Percentiles rank a stretch among this genome's conserved stretches.
Conservation (phyloP, 2,113 vertebrate genomes). For the Euleptes europaea region DNA sequence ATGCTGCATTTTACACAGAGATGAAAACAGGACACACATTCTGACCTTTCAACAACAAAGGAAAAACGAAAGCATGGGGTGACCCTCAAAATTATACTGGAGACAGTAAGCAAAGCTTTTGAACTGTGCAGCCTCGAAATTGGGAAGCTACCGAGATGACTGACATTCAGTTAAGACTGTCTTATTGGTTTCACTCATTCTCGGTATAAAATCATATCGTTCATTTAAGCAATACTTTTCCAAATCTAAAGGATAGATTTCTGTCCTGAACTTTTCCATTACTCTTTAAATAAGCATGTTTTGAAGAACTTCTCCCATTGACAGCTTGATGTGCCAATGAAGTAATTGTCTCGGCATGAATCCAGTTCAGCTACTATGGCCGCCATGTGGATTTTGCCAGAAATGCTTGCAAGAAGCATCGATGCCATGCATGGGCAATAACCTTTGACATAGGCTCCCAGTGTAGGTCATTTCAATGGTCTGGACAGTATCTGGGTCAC, state of each 20-base stretch:
- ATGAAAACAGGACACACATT: constrained; percentile 10
- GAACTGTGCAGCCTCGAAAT: background rate
- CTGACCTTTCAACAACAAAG: constrained; percentile 9
- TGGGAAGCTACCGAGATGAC: background rate
- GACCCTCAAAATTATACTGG: background rate
- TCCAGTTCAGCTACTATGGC: background rate
- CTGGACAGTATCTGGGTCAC: background rate
- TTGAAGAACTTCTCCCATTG: background rate
- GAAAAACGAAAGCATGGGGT: fast-evolving
- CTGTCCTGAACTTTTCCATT: background rate
- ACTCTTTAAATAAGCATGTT: background rate
- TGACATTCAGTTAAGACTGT: background rate
- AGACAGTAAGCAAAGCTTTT: background rate
- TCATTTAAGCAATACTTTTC: background rate
- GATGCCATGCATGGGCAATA: background rate
- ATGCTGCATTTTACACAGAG: constrained; percentile 36
- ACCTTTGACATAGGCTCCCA: background rate
- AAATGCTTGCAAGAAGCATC: too few relatives aligned
- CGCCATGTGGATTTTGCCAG: too few relatives aligned
- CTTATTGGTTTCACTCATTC: background rate
- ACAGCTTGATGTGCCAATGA: background rate
- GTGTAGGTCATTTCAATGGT: background rate
- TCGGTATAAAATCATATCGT: background rate
- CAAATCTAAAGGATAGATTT: background rate
- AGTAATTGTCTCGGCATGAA: background rate